phyloP scores from a whole-genome alignment of 2,113 vertebrate genomes.

The Coryphaenoides rupestris region DNA sequence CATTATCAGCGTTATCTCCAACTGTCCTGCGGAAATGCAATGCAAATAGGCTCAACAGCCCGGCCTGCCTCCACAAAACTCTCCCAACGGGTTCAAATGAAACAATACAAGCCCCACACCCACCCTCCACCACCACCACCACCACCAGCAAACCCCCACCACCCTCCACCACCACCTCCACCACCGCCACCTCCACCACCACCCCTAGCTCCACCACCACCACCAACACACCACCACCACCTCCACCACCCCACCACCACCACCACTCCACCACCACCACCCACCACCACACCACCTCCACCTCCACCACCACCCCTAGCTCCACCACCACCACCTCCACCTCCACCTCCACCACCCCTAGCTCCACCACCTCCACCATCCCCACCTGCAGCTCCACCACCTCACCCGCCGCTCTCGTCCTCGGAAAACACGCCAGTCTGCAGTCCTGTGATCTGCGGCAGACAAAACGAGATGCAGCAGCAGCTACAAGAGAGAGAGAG shows the following conservation, averaged over 20 bases:
- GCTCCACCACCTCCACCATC: constrained; percentile 25
- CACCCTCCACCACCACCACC: constrained; percentile 31
- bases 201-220: constrained; percentile 63
- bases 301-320: constrained; percentile 40
- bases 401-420: constrained; percentile 58
- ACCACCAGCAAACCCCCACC: constrained; percentile 46
- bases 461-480: constrained; percentile 77
- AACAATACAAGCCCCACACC: constrained; percentile 66
- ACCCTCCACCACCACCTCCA: constrained; percentile 29
- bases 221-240: constrained; percentile 41
- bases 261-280: constrained; percentile 29
- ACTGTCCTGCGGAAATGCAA: constrained; percentile 54
- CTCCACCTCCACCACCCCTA: too few species aligned
- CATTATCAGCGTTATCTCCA: constrained; percentile 66
- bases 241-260: constrained; percentile 47
- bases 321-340: constrained; percentile 56
- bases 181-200: too few species aligned
- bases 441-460: constrained; percentile 73
- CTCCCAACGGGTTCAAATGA: constrained; percentile 72
- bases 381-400: constrained; percentile 60
- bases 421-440: constrained; percentile 57
- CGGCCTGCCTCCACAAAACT: constrained; percentile 70
- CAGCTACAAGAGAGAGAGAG: constrained; percentile 69
- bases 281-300: constrained; percentile 50
- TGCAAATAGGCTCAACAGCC: constrained; percentile 69